Evolutionary conservation across 2,797 vertebrate genomes (phyloP).

Genomic region (Chaetodon trifasciatus): DNA sequence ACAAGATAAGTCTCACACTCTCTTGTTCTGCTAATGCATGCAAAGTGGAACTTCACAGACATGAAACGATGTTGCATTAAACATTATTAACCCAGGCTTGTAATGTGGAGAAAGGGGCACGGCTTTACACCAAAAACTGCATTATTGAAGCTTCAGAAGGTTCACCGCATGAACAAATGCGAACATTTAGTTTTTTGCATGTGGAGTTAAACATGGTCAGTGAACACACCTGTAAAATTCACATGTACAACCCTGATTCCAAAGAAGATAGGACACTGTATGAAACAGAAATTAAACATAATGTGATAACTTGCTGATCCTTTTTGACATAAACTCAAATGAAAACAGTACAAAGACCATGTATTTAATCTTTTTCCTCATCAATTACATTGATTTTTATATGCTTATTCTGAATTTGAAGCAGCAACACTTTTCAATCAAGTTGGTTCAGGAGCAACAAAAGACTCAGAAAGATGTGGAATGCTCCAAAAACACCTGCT

Average conservation of each 20-base stretch:
- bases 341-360: too few relatives aligned
- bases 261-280: neutral
- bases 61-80: slow-evolving; percentile 51
- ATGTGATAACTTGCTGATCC: too few relatives aligned
- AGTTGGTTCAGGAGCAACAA: too few relatives aligned
- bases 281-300: too few relatives aligned
- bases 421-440: too few relatives aligned
- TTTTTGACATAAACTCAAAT: too few relatives aligned
- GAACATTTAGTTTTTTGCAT: slow-evolving; percentile 3
- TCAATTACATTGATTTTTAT: too few relatives aligned
- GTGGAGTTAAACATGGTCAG: neutral
- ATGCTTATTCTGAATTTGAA: too few relatives aligned
- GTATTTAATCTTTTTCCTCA: too few relatives aligned
- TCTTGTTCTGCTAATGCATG: slow-evolving; percentile 63
- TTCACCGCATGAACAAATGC: neutral
- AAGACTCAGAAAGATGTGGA: too few relatives aligned
- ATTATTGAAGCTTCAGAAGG: neutral
- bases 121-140: slow-evolving; percentile 18
- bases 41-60: slow-evolving; percentile 58
- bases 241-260: neutral
- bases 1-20: slow-evolving; percentile 63
- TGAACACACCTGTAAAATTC: neutral
- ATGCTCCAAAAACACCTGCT: too few relatives aligned
- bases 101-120: slow-evolving; percentile 25
- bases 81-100: slow-evolving; percentile 46